phyloP scores from a whole-genome alignment of 2,797 vertebrate genomes.

The Microctenopoma lineatum region DNA sequence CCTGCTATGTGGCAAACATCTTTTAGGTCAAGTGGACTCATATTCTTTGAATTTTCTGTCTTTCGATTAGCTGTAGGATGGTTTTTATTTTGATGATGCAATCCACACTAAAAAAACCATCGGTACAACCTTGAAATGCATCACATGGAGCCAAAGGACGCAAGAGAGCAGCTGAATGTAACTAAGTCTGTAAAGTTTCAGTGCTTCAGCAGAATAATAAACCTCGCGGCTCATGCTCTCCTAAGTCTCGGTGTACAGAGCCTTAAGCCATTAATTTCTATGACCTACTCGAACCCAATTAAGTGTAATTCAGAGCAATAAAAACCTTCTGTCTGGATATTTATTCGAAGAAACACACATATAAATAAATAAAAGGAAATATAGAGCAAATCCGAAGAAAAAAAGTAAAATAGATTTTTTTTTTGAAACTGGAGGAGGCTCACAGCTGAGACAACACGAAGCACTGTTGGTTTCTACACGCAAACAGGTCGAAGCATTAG shows the following conservation, averaged over 20 bases:
- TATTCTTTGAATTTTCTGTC: background rate
- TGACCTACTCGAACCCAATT: background rate
- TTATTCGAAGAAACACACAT: background rate
- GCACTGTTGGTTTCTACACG: background rate
- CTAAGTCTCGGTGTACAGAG: background rate
- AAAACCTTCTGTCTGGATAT: background rate
- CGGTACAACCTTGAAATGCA: constrained; percentile 16
- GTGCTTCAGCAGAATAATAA: background rate
- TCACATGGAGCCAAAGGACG: background rate
- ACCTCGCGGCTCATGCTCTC: background rate
- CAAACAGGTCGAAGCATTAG: background rate
- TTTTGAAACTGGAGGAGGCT: background rate
- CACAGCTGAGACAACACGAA: background rate
- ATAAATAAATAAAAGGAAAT: background rate
- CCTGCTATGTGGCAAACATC: background rate
- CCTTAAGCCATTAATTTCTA: background rate
- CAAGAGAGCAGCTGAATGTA: background rate
- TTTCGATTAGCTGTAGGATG: background rate
- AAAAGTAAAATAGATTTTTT: background rate
- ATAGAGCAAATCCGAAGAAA: background rate
- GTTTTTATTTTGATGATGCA: background rate
- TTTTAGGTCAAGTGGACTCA: background rate
- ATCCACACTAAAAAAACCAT: constrained; percentile 4
- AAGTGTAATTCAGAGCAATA: background rate
- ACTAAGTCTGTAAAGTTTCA: background rate